A percentile compares a stretch with the other conserved stretches of the same genome.
Evolutionary conservation across 2,888 invertebrate species (phyloP).

Genomic region (Ophion obscuratus): DNA sequence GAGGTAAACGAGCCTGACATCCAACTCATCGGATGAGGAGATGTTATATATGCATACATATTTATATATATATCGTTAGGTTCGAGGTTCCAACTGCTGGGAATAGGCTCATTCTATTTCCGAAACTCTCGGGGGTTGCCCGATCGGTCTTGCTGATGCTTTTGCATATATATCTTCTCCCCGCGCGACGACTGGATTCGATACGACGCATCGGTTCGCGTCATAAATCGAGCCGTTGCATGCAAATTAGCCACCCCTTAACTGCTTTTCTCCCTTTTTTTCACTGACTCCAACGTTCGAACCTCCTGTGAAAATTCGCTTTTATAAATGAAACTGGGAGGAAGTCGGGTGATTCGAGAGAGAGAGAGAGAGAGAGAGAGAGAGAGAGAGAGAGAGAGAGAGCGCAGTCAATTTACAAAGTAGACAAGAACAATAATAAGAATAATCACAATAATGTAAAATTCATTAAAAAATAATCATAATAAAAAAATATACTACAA

Average conservation of each 20-base stretch:
- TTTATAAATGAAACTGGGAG: neutral
- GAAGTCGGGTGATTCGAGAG: neutral
- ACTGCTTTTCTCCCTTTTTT: conserved; percentile 36
- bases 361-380: neutral
- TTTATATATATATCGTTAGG: conserved; percentile 11
- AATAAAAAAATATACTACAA: neutral
- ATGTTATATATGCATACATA: neutral
- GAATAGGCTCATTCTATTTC: conserved; percentile 42
- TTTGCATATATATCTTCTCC: conserved; percentile 21
- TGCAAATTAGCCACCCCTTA: conserved; percentile 61
- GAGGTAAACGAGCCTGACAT: conserved; percentile 14
- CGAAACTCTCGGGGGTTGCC: conserved; percentile 26
- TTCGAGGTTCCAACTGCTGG: conserved; percentile 2
- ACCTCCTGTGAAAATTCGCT: conserved; percentile 38
- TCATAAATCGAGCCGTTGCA: conserved; percentile 65
- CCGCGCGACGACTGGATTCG: conserved; percentile 54
- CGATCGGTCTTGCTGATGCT: conserved; percentile 38
- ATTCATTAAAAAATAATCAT: neutral
- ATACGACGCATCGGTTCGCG: conserved; percentile 60
- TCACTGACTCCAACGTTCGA: conserved; percentile 26
- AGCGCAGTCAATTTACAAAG: neutral
- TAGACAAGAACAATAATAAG: neutral
- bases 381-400: too few relatives aligned
- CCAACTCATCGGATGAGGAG: conserved; percentile 38
- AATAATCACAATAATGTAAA: neutral